Percentiles rank a stretch among this genome's conserved stretches.
Conservation (phyloP, 92 coral and sea anemone genomes). For the Siderastrea radians region DNA sequence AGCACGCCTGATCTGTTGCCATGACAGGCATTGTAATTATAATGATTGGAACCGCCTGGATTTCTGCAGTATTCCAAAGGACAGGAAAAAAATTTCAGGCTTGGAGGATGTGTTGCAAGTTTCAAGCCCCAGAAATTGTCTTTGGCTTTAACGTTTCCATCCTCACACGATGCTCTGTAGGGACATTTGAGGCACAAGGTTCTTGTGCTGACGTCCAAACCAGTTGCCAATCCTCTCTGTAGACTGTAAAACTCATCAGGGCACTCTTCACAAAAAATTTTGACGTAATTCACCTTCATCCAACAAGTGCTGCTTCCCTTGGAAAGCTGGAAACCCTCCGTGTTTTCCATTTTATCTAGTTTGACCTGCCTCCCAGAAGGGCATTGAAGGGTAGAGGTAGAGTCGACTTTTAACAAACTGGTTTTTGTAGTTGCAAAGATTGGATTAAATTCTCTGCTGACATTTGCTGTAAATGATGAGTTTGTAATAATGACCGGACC, state of each 20-base stretch:
- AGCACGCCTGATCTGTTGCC: conserved; percentile 5
- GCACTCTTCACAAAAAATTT: no score
- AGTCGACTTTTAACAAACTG: conserved; percentile 31
- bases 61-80: conserved; percentile 4
- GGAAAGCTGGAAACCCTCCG: neutral
- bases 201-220: no score
- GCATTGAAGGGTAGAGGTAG: conserved; percentile 20
- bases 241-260: no score
- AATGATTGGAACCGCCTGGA: neutral
- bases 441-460: neutral
- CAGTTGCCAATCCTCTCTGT: no score
- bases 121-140: conserved; percentile 16
- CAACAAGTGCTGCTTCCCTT: neutral
- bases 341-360: no score
- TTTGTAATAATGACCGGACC: no score
- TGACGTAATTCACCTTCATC: no score
- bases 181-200: neutral
- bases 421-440: conserved; percentile 35
- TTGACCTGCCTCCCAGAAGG: neutral
- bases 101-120: neutral
- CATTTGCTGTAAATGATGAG: conserved; percentile 30
- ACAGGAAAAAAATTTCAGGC: neutral
- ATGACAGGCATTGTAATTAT: neutral
- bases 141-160: neutral
- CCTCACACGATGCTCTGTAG: conserved; percentile 4